A percentile compares a stretch with the other conserved stretches of the same genome.
phyloP scores from a whole-genome alignment of 2,888 invertebrate species.

The Drosophila nigricruria region DNA sequence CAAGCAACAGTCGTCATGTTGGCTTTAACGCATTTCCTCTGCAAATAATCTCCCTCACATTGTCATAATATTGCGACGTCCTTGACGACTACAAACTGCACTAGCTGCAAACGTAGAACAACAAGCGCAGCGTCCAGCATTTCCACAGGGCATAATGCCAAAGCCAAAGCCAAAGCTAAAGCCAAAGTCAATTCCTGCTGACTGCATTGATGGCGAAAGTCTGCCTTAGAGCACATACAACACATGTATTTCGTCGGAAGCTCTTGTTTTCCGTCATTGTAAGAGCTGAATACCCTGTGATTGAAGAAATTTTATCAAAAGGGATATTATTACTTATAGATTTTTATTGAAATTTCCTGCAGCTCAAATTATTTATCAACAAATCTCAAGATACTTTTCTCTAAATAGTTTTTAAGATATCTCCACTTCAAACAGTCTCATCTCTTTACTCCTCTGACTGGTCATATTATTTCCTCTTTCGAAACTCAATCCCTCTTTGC shows the following conservation, averaged over 20 bases:
- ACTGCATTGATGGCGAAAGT: constrained; percentile 27
- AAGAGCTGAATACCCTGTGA: constrained; percentile 2
- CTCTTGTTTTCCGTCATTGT: neutral
- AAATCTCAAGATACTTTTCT: neutral
- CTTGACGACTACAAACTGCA: constrained; percentile 43
- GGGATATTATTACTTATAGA: neutral
- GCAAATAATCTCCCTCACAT: constrained; percentile 57
- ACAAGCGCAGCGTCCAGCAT: constrained; percentile 12
- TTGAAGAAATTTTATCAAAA: neutral
- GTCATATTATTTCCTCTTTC: constrained; percentile 55
- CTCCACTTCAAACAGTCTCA: neutral
- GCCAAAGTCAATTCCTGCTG: constrained; percentile 17
- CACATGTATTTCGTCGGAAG: neutral
- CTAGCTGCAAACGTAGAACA: constrained; percentile 25
- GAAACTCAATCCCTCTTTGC: constrained; percentile 43
- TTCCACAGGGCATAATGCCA: constrained; percentile 23
- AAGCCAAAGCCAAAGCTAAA: constrained; percentile 18
- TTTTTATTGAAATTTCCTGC: neutral
- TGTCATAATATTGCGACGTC: constrained; percentile 24
- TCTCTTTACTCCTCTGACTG: neutral
- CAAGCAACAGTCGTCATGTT: constrained; percentile 36
- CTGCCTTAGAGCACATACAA: neutral
- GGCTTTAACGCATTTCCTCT: constrained; percentile 71
- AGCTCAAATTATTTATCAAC: neutral
- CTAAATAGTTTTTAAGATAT: neutral